These are phyloP conservation scores for Columba janthina DNA, from an alignment of 2,113 vertebrate species.

Conservation along the genomic window DNA sequence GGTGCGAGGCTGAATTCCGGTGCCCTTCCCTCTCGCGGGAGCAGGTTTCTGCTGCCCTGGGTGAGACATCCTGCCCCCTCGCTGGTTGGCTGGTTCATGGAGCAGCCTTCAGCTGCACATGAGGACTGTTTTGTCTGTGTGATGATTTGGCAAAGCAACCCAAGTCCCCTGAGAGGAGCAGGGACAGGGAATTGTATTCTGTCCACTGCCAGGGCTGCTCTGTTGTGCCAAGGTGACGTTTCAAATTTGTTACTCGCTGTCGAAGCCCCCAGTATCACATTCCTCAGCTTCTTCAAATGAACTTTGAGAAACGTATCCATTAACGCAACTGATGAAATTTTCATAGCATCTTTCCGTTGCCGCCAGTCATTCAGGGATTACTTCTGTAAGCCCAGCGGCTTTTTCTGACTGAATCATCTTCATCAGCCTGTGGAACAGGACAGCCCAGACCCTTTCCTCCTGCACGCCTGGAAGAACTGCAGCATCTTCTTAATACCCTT, in stretches of 20 bases:
- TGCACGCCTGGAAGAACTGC: background rate
- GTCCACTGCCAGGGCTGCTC: background rate
- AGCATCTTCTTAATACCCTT: background rate
- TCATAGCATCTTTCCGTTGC: background rate
- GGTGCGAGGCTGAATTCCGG: background rate
- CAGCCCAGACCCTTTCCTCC: background rate
- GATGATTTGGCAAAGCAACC: background rate
- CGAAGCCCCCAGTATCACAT: background rate
- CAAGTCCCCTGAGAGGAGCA: background rate
- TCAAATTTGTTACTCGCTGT: background rate
- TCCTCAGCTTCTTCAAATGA: background rate
- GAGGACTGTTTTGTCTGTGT: background rate
- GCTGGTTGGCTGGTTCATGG: background rate
- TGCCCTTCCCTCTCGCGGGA: background rate
- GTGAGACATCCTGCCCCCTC: background rate
- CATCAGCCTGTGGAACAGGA: background rate
- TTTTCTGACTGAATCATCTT: background rate
- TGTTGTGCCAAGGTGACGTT: background rate
- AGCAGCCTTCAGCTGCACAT: background rate
- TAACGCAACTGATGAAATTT: background rate
- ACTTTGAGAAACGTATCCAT: background rate
- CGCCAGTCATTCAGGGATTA: background rate
- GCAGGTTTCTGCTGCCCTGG: background rate
- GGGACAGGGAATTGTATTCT: background rate
- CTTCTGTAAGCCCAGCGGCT: background rate